Base-by-base conservation (phyloP, 2,888 invertebrate species). In the Odontomyia ornata region DNA sequence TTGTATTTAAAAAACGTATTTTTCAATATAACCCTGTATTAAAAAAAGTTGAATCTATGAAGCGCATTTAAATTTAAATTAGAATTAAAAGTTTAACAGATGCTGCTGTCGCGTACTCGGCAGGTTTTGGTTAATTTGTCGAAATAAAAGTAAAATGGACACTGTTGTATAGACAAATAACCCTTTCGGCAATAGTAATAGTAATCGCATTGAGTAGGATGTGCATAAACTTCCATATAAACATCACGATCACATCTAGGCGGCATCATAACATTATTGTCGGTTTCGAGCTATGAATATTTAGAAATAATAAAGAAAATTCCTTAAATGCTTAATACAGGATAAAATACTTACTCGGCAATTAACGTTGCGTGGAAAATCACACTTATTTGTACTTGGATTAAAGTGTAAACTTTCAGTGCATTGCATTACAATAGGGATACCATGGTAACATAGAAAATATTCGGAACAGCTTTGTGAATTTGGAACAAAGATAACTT, bases 121-220 rank as follows among this genome's bases (percentile, higher is more conserved):
- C 86, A 86, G 21, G 80, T 79, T 28, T 83, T 82, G 56, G 80
- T 83, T 46, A 81, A 80, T 36, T 80, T 80, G 78, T 86, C 86
- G 85, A 85, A 86, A 23, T 83, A 83, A 60, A 83, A 84, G 72
- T 81, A 83, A 75, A 83, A 81, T 0, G 86, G 86, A 75, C 86
- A 86, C 77, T 86, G 85, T 79, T 85, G 85, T 9, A 86, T 81
- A 79, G 84, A 81, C n/a, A 86, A 77, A 65, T 80, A 82, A 0
- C 86, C 86, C 57, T 82, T 81, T 9, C 81, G 80, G 62, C 86
- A 86, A 1, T 80, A 80, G 75, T 85, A 85, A 76, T 83, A 86
- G 77, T 85, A 86, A 28, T 84, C 84, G 79, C 86, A 86, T 64
- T 85, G 84, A 9, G 77, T 80, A 1, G 83, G 80, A 82, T 86